A percentile compares a stretch with the other conserved stretches of the same genome.
These are phyloP conservation scores for Catocala sponsa DNA, from an alignment of 2,888 invertebrate genomes.

Conservation along the genomic window DNA sequence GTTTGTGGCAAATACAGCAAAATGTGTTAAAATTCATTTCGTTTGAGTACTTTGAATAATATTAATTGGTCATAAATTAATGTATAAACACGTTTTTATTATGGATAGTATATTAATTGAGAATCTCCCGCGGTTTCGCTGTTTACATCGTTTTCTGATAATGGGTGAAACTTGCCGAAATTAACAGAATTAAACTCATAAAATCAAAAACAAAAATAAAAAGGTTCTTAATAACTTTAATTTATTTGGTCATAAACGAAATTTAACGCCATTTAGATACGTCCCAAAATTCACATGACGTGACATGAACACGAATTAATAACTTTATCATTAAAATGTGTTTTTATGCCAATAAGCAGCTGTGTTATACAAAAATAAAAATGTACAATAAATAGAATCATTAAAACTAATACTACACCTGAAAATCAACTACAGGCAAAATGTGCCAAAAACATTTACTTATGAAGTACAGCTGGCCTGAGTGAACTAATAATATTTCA, in stretches of 20 bases:
- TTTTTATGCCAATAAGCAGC: too few relatives aligned
- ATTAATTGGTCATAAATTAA: constrained; percentile 35
- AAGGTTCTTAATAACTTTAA: not conserved
- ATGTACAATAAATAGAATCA: too few relatives aligned
- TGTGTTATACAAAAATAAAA: too few relatives aligned
- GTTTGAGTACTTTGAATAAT: constrained; percentile 36
- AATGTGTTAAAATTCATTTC: constrained; percentile 23
- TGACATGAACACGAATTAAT: too few relatives aligned
- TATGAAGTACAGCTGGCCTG: too few relatives aligned
- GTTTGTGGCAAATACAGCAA: constrained; percentile 11
- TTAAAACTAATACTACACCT: too few relatives aligned
- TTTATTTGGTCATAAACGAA: not conserved
- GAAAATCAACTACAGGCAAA: too few relatives aligned
- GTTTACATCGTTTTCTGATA: constrained; percentile 18
- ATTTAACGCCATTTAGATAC: too few relatives aligned
- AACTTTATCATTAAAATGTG: too few relatives aligned
- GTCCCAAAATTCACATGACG: too few relatives aligned
- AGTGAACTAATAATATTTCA: too few relatives aligned
- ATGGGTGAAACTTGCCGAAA: constrained; percentile 31
- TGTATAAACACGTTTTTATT: constrained; percentile 22
- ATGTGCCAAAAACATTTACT: too few relatives aligned
- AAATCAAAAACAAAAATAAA: constrained; percentile 16
- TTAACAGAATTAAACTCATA: constrained; percentile 13
- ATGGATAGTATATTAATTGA: constrained; percentile 24
- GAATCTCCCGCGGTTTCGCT: constrained; percentile 34